These are phyloP conservation scores for Rambutsinella grinnellia DNA, from an alignment of 2,888 invertebrate species.

Conservation along the genomic window DNA sequence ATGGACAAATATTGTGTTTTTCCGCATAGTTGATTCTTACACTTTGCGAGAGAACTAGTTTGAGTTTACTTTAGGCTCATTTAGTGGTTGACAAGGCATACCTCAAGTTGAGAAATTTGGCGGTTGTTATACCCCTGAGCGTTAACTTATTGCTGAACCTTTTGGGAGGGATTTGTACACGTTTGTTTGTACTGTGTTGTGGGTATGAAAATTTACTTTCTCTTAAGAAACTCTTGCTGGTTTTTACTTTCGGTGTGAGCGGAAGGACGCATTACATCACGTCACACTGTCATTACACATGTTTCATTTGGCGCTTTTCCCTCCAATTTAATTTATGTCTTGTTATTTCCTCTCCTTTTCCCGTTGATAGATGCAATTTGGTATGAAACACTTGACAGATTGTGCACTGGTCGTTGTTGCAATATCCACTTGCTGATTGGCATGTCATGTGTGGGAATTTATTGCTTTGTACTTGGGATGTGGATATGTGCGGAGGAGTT, in stretches of 20 bases:
- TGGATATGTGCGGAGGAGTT: no score
- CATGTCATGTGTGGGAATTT: slow-evolving; percentile 36
- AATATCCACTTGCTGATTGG: background rate
- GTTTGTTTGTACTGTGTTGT: no score
- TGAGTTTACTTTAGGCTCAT: background rate
- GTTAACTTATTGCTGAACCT: no score
- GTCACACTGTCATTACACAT: slow-evolving; percentile 31
- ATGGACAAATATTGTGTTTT: no score
- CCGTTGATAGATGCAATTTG: slow-evolving; percentile 24
- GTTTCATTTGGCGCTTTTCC: slow-evolving; percentile 1
- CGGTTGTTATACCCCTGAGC: no score
- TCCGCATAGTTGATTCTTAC: no score
- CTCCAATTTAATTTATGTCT: slow-evolving; percentile 48
- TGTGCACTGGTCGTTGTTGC: background rate
- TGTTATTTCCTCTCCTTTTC: slow-evolving; percentile 37
- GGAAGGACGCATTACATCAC: background rate
- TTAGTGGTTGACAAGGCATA: background rate
- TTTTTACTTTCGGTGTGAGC: no score
- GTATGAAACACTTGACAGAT: slow-evolving; percentile 3
- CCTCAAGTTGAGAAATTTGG: background rate
- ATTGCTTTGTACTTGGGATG: no score
- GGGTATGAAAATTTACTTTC: no score
- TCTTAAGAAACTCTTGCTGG: no score
- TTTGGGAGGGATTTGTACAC: no score
- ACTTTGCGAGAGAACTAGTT: no score